Base-by-base conservation (phyloP, 2,797 vertebrate species). In the Anabas testudineus region DNA sequence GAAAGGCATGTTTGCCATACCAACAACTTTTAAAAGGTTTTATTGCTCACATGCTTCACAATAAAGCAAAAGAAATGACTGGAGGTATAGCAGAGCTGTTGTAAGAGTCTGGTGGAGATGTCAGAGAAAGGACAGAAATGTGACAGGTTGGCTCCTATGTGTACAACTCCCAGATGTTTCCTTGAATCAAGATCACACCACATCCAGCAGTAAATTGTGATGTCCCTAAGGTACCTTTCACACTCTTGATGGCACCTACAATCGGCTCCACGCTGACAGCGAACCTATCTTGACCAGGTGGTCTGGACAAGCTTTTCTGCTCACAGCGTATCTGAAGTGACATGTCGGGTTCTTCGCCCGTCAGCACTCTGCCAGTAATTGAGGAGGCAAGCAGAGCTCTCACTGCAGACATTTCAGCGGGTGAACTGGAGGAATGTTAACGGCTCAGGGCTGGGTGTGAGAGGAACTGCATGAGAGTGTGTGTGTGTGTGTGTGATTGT, bases 361-460 rank as follows among this genome's bases (percentile, higher is more conserved):
- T 79, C 83, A 73, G 60, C 43, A 30, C 67, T 67, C 64, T 5
- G 24, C 14, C 12, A 24, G 66, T 81, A 81, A 83, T 82, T 80
- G 83, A 80, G 34, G 55, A 78, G 71, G 60, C 66, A 74, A 49
- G 39, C 51, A 41, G 61, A 43, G 61, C 53, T 71, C 56, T 71
- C 37, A 6, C 24, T 62, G 70, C 56, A 76, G 79, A 79, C 71
- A 8, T 77, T 65, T 82, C 66, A 55, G 18, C 22, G 9, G 64
- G 58, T 52, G 79, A 71, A 58, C 71, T 73, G 72, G 41, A 80
- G 79, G 77, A 80, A 89, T 78, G 82, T 81, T 64, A 62, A 74
- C 62, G 21, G 46, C 59, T 70, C 3, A 5, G 32, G 53, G 62
- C 63, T 53, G 28, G 5, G 30, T 51, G 48, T 26, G 2, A 5